Base-by-base conservation (phyloP, 2,113 vertebrate genomes). In the Gasterosteus nipponicus region DNA sequence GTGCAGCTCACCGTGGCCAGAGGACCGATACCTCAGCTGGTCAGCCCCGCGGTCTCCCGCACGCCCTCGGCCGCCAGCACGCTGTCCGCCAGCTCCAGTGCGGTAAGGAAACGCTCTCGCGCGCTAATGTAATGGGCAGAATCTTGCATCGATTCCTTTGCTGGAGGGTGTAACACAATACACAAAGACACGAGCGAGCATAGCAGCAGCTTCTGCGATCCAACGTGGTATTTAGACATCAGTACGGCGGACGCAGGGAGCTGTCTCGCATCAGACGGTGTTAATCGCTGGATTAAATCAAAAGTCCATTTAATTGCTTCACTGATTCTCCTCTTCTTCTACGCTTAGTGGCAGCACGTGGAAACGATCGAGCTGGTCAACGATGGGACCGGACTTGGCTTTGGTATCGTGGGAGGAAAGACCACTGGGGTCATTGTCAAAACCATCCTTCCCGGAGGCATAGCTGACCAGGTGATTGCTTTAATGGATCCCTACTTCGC, bases 321-420 rank as follows among this genome's bases (percentile, higher is more conserved):
- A n/a, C 56, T 38, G 12, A 47, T 41, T 66, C n/a, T 12, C 35
- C 18, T 76, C 14, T 56, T 46, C 44, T n/a, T 7, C 35, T 6
- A 1, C n/a, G 62, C 90, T 68, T 92, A 97, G 78, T 97, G 95
- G 97, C 96, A 97, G 78, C 96, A 97, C 1, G 92, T 99, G 75
- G 97, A 99, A 86, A 96, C 95, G 4, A 96, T 99, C 67, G 97
- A 99, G 67, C 77, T 99, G 91, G 95, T 97, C 70, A 99, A 99
- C 0, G 97, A 99, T 58, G 97, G 97, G 8, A 97, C 96, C 0
- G 97, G 97, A 61, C 92, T 99, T 26, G 97, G 97, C 62, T 99
- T 99, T 81, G 97, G 97, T 62, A 98, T 99, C 46, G 95, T 99
- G 5, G 97, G 97, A 86, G 97, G 97, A 86, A 99, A 96, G 87